These are phyloP conservation scores for Argyra leucocephala DNA, from an alignment of 2,888 invertebrate species.

Conservation along the genomic window DNA sequence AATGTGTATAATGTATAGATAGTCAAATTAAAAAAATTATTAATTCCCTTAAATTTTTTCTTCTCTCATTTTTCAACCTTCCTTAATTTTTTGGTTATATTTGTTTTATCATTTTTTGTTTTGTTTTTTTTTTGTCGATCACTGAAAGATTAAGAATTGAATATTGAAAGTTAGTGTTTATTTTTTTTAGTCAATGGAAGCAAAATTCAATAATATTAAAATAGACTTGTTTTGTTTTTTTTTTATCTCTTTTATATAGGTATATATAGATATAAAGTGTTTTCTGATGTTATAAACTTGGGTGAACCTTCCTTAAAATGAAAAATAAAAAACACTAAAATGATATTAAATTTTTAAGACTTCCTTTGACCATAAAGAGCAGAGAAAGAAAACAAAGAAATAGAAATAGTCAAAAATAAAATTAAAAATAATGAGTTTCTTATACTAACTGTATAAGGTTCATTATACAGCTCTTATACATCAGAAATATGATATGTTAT, in stretches of 20 bases:
- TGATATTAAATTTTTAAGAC: conserved; percentile 3
- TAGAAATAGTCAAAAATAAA: not conserved
- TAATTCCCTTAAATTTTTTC: not conserved
- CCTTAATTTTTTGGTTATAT: too few species aligned
- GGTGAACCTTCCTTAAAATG: not conserved
- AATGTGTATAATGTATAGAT: too few species aligned
- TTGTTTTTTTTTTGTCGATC: too few species aligned
- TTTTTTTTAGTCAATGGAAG: conserved; percentile 2
- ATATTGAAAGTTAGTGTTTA: not conserved
- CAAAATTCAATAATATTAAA: not conserved
- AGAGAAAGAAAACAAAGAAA: not conserved
- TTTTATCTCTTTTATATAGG: not conserved
- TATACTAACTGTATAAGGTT: too few species aligned
- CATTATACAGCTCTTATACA: too few species aligned
- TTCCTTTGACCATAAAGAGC: conserved; percentile 6
- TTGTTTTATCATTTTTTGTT: too few species aligned
- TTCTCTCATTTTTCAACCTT: too few species aligned
- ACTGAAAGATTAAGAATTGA: too few species aligned
- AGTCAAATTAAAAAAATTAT: too few species aligned
- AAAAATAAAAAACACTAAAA: not conserved
- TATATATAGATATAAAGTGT: not conserved
- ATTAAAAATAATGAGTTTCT: too few species aligned
- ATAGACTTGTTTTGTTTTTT: not conserved
- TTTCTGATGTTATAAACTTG: not conserved
- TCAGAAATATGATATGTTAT: too few species aligned